A percentile compares a stretch with the other conserved stretches of the same genome.
Conservation (phyloP, 2,113 vertebrate species). For the Arizona elegans region DNA sequence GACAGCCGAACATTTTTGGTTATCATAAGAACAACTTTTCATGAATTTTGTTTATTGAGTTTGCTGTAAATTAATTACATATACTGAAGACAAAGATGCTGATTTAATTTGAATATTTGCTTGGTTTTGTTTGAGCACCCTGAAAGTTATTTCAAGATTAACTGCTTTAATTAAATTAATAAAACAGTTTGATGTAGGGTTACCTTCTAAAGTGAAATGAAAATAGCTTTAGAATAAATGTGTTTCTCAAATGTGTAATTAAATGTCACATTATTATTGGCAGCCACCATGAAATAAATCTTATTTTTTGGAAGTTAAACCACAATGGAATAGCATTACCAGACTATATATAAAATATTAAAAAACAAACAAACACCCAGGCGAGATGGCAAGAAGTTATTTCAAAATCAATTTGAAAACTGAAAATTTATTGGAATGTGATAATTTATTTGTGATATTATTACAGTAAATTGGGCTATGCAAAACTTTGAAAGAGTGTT, state of each 20-base stretch:
- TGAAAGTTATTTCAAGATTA: slow-evolving; percentile 65
- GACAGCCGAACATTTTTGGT: slow-evolving; percentile 60
- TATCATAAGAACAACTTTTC: slow-evolving; percentile 62
- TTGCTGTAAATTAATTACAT: slow-evolving; percentile 64
- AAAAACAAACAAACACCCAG: not conserved
- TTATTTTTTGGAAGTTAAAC: slow-evolving; percentile 51
- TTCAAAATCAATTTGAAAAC: slow-evolving; percentile 39
- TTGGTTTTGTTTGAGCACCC: slow-evolving; percentile 62
- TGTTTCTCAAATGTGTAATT: slow-evolving; percentile 58
- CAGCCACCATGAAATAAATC: slow-evolving; percentile 51
- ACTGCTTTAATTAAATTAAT: slow-evolving; percentile 70
- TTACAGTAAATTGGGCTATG: not conserved
- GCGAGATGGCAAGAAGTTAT: slow-evolving; percentile 2
- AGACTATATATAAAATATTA: not conserved
- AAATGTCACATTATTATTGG: slow-evolving; percentile 62
- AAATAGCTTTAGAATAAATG: slow-evolving; percentile 65
- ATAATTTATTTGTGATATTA: not conserved
- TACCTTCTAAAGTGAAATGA: slow-evolving; percentile 60
- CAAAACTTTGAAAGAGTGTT: not conserved
- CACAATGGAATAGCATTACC: slow-evolving; percentile 19
- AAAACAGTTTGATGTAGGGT: slow-evolving; percentile 63
- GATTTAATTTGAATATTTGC: slow-evolving; percentile 68
- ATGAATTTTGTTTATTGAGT: slow-evolving; percentile 62
- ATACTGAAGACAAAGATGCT: slow-evolving; percentile 62
- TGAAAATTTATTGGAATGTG: slow-evolving; percentile 29